Base-by-base conservation (phyloP, 2,888 invertebrate genomes). In the Agonum fuliginosum region DNA sequence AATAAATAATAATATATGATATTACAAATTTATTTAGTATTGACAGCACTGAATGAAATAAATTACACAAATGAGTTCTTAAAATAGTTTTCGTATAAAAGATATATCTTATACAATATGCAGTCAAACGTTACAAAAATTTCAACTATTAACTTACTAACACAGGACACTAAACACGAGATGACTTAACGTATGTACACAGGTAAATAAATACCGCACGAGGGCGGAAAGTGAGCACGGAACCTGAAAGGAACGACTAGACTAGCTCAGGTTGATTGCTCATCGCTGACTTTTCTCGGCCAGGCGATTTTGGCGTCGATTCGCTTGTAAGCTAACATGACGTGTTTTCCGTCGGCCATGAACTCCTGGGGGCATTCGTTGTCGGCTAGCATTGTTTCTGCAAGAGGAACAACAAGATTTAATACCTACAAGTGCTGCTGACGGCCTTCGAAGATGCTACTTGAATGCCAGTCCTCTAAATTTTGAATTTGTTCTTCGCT, bases 271-370 rank as follows among this genome's bases (percentile, higher is more conserved):
- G 51, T 19, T 62, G 30, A 46, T 43, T 62, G 73, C 43, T 73
- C 73, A 41, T 73, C 62, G 43, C 73, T 73, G 62, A 62, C 62
- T 73, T 27, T 58, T 10, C 51, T 91, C 75, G 98, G 98, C 98
- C 98, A 98, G 78, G 97, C 97, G 82, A 98, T 98, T 88, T 97
- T 98, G 24, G 97, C 97, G 85, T 97, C 98, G 86, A 95, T 95
- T 79, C 98, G 90, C 88, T 98, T 97, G 89, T 96, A 98, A 14
- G 97, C 98, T 86, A 98, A 91, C 86, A 96, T 94, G 87, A 96
- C 96, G 84, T 96, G 95, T 84, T 93, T 94, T 72, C 93, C 93
- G 81, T 91, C 92, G 81, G 91, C 90, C 86, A 95, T 93, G 43
- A 97, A 92, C 84, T 95, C 94, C 89, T 97, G 96, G 0, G 97